Base-by-base conservation (phyloP, 2,113 vertebrate genomes). In the Choloepus hoffmanni region DNA sequence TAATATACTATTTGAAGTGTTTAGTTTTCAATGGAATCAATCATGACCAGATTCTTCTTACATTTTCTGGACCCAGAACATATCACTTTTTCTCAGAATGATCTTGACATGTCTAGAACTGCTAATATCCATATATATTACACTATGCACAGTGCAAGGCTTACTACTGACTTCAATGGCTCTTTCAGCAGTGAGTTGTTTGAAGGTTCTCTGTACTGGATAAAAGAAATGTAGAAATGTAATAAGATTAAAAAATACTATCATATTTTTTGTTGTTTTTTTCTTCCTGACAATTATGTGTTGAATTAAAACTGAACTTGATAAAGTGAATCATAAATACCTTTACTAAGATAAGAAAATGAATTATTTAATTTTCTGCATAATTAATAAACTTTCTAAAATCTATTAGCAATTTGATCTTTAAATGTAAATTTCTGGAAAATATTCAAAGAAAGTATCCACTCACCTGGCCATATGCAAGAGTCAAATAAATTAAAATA, bases 371-470 rank as follows among this genome's bases (percentile, higher is more conserved):
- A 60, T 63, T 92, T 92, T 85, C 14, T 28, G 3, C 18, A 81
- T 40, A 72, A 90, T 63, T 79, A 72, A 73, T 65, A 65, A 93
- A 30, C 26, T 94, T 81, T 55, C 50, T 36, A 40, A 63, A 77
- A 43, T 67, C 16, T 63, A 63, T 95, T 65, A 89, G 33, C 50
- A 74, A 70, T 63, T 85, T 24, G 72, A 87, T 87, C 18, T 43
- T 88, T 93, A 94, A 68, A 70, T 89, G 13, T 45, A 8, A 3
- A 23, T 82, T 78, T 36, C 30, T 30, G 68, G 8, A 94, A 82
- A 72, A 85, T 77, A n/a, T 63, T 58, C 85, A 70, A 48, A 94
- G 5, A 85, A 88, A 89, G 85, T 79, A 84, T 81, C 28, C 21
- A 63, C 11, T 94, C 21, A 82, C n/a, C 30, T 26, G 92, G 53